Evolutionary conservation across 2,113 vertebrate species (phyloP).

Genomic region (Entomyzon cyanotis): DNA sequence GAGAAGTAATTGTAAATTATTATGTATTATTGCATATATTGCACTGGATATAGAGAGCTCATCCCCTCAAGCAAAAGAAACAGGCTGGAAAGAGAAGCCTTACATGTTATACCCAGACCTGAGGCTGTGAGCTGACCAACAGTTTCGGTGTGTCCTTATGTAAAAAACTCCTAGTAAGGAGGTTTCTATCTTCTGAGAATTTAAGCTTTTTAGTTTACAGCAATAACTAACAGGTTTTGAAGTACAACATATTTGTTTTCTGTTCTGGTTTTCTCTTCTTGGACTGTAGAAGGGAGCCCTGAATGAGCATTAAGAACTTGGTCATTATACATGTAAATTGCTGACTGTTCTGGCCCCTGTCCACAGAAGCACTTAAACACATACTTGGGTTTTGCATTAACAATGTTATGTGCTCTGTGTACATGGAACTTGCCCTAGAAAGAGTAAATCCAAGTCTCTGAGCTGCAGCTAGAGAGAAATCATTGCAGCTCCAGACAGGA

Average conservation of each 20-base stretch:
- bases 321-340: neutral
- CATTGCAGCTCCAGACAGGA: neutral
- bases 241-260: neutral
- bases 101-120: fast-evolving
- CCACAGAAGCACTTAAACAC: neutral
- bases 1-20: neutral
- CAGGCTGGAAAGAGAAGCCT: neutral
- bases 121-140: neutral
- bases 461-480: neutral
- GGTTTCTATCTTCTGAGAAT: neutral
- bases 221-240: neutral
- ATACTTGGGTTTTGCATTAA: neutral
- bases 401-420: neutral
- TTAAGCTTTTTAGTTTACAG: neutral
- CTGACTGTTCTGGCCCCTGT: neutral
- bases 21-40: neutral
- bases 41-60: neutral
- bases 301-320: neutral
- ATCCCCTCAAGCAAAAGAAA: neutral
- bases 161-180: neutral
- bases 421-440: neutral
- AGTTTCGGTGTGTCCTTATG: neutral
- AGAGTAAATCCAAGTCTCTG: neutral
- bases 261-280: neutral
- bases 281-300: neutral